Base-by-base conservation (phyloP, 37 sponge, comb jelly and placozoan genomes). In the Eunapius fragilis region DNA sequence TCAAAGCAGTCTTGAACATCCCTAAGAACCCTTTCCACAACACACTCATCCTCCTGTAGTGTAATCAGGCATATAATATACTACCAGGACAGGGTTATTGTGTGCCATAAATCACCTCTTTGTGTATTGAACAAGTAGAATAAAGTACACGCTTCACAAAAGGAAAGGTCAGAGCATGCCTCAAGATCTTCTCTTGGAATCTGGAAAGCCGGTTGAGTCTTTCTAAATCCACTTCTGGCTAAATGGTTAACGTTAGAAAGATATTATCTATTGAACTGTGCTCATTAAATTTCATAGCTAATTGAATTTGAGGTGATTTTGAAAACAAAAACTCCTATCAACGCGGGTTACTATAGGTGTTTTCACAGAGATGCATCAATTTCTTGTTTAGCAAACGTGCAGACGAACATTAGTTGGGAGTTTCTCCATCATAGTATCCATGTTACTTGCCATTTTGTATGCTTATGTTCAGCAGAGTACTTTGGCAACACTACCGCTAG, bases 61-160 rank as follows among this genome's bases (percentile, higher is more conserved):
- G 69, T 67, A 79, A 31, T 67, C n/a, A 74, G 30, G 19, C 25
- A 58, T 6, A 13, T 25, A 50, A 50, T 25, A 79, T 45, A 79
- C 26, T 79, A 50, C 32, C n/a, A n/a, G n/a, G n/a, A n/a, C n/a
- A n/a, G n/a, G n/a, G n/a, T n/a, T n/a, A n/a, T n/a, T n/a, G n/a
- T n/a, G 26, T 79, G 24, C 23, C 12, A 50, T 30, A 25, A 31
- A 2, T 32, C 36, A 94, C 95, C 80, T 97, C 94, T 74, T 76
- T 77, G 74, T 99, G 71, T 24, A 93, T n/a, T 2, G 99, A 99
- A 69, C 99, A 99, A 5, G 99, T 99, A 25, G 99, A 99, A 70
- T 99, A 99, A 5, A 97, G 93, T 2, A 99, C 94, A 47, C 80
- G 88, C 45, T 83, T 68, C 14, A 91, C 97, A 67, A 89, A 71